These are phyloP conservation scores for Ophion ventricosus DNA, from an alignment of 2,888 invertebrate species.

Conservation along the genomic window DNA sequence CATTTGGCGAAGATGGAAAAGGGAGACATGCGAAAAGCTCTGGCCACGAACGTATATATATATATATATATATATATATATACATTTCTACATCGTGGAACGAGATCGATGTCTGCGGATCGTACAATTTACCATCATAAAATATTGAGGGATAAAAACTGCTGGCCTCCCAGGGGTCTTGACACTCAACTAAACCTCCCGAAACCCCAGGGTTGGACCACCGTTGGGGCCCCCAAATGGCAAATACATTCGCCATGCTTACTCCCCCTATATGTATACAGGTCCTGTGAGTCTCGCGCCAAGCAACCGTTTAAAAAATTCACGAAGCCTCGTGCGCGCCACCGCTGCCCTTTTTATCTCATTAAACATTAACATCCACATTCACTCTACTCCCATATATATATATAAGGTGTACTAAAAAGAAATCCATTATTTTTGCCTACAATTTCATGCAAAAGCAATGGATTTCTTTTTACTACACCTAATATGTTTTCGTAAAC, in stretches of 20 bases:
- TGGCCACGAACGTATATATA: slow-evolving; percentile 1
- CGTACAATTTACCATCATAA: slow-evolving; percentile 80
- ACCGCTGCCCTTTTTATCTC: slow-evolving; percentile 80
- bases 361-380: slow-evolving; percentile 78
- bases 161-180: slow-evolving; percentile 77
- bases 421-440: no score
- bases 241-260: slow-evolving; percentile 23
- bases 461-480: no score
- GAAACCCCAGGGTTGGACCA: slow-evolving; percentile 69
- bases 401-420: no score
- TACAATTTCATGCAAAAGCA: no score
- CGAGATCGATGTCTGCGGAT: slow-evolving; percentile 65
- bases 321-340: slow-evolving; percentile 74
- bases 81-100: background rate
- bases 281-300: slow-evolving; percentile 38
- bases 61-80: background rate
- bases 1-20: slow-evolving; percentile 53
- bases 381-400: slow-evolving; percentile 16
- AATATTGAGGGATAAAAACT: slow-evolving; percentile 80
- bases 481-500: background rate
- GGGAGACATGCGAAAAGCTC: slow-evolving; percentile 27
- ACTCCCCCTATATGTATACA: slow-evolving; percentile 28
- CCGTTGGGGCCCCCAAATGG: slow-evolving; percentile 44
- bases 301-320: slow-evolving; percentile 76
- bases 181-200: slow-evolving; percentile 79